Conservation (phyloP, 1,140 invertebrate genomes). For the Metopolophium dirhodum region DNA sequence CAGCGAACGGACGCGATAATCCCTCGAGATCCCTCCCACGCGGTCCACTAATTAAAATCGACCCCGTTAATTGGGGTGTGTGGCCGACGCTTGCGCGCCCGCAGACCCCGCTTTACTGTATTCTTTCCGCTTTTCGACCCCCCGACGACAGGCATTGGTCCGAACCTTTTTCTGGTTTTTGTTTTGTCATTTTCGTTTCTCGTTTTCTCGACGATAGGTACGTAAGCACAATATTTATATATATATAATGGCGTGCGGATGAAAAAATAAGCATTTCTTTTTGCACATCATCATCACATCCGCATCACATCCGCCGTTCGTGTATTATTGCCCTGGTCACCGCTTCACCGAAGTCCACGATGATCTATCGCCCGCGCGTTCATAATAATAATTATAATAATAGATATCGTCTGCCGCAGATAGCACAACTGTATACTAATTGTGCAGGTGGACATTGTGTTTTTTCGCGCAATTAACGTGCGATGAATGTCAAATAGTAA, state of each 20-base stretch:
- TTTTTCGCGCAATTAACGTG: neutral
- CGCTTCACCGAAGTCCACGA: neutral
- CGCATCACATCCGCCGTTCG: neutral
- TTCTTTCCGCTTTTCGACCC: neutral
- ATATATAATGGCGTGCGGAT: neutral
- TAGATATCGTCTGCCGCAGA: neutral
- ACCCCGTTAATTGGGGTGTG: constrained; percentile 55
- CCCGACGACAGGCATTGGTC: constrained; percentile 47
- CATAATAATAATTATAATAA: neutral
- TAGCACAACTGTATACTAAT: too few species aligned
- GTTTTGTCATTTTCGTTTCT: constrained; percentile 2
- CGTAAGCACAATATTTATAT: neutral
- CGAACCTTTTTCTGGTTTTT: constrained; percentile 25
- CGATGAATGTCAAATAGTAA: neutral
- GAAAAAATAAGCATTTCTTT: neutral
- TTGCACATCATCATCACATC: neutral
- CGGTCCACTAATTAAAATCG: constrained; percentile 54
- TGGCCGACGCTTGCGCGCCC: constrained; percentile 48
- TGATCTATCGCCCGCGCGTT: neutral
- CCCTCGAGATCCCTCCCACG: constrained; percentile 55
- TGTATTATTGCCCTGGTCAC: neutral
- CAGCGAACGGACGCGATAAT: constrained; percentile 45
- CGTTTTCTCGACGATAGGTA: neutral
- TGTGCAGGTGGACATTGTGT: too few species aligned
- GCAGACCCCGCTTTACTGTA: neutral